Base-by-base conservation (phyloP, 2,888 invertebrate species). In the Tinea pellionella region DNA sequence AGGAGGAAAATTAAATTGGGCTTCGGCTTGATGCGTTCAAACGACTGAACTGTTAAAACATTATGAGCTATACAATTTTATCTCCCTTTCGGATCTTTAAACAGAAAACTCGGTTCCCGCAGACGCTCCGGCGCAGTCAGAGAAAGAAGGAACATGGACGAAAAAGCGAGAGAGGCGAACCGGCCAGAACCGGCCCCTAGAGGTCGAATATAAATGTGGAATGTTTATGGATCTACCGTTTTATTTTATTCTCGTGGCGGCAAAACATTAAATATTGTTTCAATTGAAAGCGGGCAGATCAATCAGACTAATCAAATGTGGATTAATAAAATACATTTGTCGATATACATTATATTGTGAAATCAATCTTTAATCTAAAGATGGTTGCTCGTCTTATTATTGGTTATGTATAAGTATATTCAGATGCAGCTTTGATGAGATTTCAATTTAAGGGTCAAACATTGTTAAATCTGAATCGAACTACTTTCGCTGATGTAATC, bases 171-270 rank as follows among this genome's bases (percentile, higher is more conserved):
- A 64, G 73, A 69, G 79, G 76, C 58, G 63, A 63, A 62, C 53
- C 8, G 53, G 18, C 6, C 16, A 37, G 69, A 71, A 69, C 74
- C 78, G 80, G 74, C 78, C 78, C 76, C 71, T 81, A 81, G 86
- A 85, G 85, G 84, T 83, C 85, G 85, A 83, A 85, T 84, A 81
- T 83, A 81, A 86, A 85, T 78, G 83, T 85, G 86, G 87, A 87
- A 87, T 86, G 87, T 87, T 87, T 87, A 87, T 87, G 83, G 83
- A 80, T 85, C 83, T 84, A 84, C 85, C 83, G 86, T 85, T 86
- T 86, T 86, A 84, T 86, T 87, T 87, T 86, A 80, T 77, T 80
- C 80, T 69, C 76, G 71, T 73, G 75, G 75, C 81, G 83, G 81
- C 78, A 77, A 77, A 78, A 80, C 77, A 77, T 87, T 84, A 80